Evolutionary conservation across 2,113 vertebrate genomes (phyloP), one percentile per base, ranked within the genome.

Genomic region (Mirza zaza): DNA sequence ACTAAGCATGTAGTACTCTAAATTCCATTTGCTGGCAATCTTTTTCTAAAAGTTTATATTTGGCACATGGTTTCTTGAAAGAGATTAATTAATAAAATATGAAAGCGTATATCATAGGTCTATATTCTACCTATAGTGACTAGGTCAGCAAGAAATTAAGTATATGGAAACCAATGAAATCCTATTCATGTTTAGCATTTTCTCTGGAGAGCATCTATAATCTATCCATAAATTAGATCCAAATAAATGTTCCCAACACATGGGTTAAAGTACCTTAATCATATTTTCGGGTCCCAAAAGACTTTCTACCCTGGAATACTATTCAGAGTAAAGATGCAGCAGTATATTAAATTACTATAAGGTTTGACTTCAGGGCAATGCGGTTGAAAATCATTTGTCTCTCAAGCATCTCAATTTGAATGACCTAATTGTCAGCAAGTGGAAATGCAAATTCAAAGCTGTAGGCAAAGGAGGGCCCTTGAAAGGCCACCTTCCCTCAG

Each of bases 371-470:
- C 59, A 87, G 63, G 27, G 42, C n/a, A 52, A 6, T 93, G 9
- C 29, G 8, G 25, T 86, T 1, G 36, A 96, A 85, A 70, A 83
- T 85, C 12, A 84, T 76, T 88, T 93, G 77, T 36, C 27, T 76
- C 42, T 93, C 29, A 48, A 67, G 29, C 84, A 42, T 80, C 21
- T 85, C 75, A 32, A 20, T 82, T 50, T 88, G 65, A 94, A 90
- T 87, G 39, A 87, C 20, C 59, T 83, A 80, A 76, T 91, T 88
- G 25, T 83, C 36, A 89, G 87, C 59, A 90, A 90, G 39, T 29
- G 32, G 61, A 95, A 79, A 94, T 67, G 36, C 36, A 86, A 95
- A 95, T 87, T 65, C 42, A 89, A 96, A 77, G 27, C 59, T 86
- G 15, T 59, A 86, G 36, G 50, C 36, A 81, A 59, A 93, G 45